These are phyloP conservation scores for Sebastes trivittatus DNA, from an alignment of 2,797 vertebrate species.

Conservation along the genomic window DNA sequence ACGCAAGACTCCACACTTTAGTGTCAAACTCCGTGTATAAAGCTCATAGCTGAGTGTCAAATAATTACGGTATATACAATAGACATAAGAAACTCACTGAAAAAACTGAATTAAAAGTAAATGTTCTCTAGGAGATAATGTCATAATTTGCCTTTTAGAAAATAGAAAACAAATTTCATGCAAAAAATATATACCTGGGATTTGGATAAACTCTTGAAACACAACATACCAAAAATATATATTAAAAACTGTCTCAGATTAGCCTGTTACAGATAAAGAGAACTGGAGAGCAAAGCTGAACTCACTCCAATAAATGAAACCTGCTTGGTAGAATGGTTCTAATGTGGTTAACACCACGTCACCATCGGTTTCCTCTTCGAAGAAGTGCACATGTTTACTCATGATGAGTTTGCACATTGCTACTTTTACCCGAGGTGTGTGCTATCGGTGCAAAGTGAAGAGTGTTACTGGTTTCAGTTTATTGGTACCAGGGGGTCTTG, in stretches of 20 bases:
- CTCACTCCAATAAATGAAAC: constrained; percentile 50
- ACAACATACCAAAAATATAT: constrained; percentile 87
- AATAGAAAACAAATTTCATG: constrained; percentile 83
- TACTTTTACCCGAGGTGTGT: constrained; percentile 40
- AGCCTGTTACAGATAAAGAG: constrained; percentile 64
- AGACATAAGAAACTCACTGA: constrained; percentile 71
- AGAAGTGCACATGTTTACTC: constrained; percentile 12
- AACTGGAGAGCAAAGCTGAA: constrained; percentile 58
- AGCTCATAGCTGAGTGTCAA: constrained; percentile 64
- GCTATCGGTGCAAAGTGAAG: constrained; percentile 19
- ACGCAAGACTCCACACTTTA: constrained; percentile 37
- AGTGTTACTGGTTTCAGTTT: constrained; percentile 54
- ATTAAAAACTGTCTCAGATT: constrained; percentile 74
- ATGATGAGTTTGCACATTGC: constrained; percentile 7
- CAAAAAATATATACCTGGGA: constrained; percentile 85
- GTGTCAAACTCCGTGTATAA: constrained; percentile 57
- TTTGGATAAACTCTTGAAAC: constrained; percentile 80
- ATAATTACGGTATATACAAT: constrained; percentile 77
- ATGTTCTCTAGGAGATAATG: constrained; percentile 59
- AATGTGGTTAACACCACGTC: constrained; percentile 16
- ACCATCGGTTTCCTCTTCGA: constrained; percentile 38
- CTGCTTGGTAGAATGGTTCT: constrained; percentile 34
- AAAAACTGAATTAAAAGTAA: constrained; percentile 69
- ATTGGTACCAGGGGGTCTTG: constrained; percentile 99
- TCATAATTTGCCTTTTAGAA: constrained; percentile 73